These are phyloP conservation scores for Oryzias sinensis DNA, from an alignment of 2,797 vertebrate species.

Conservation along the genomic window DNA sequence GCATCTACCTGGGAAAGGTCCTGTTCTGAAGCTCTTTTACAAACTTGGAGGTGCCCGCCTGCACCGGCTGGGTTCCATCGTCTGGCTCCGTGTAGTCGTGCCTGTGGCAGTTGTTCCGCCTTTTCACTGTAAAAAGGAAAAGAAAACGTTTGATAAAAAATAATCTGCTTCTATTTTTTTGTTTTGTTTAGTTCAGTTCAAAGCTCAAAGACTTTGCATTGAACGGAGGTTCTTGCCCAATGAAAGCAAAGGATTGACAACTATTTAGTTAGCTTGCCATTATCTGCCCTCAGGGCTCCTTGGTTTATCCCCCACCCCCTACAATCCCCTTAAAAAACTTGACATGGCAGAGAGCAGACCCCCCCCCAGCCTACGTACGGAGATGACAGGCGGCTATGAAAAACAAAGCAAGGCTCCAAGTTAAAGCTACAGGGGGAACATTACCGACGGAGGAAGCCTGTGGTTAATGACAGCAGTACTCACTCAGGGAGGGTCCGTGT, in stretches of 20 bases:
- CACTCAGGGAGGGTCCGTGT: conserved; percentile 94
- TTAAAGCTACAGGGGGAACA: background rate
- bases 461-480: conserved; percentile 67
- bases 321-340: conserved; percentile 20
- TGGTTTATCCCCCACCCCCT: conserved; percentile 28
- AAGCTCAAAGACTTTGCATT: conserved; percentile 27
- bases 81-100: conserved; percentile 95
- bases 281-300: conserved; percentile 41
- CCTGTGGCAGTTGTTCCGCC: conserved; percentile 94
- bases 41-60: conserved; percentile 92
- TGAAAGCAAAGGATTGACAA: conserved; percentile 50
- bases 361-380: conserved; percentile 28
- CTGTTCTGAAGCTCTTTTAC: conserved; percentile 87
- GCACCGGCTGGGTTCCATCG: conserved; percentile 89
- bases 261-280: conserved; percentile 69
- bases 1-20: conserved; percentile 86
- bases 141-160: no score
- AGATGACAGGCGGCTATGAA: conserved; percentile 7
- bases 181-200: conserved; percentile 10
- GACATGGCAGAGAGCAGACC: conserved; percentile 17
- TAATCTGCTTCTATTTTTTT: no score
- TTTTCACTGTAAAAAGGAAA: conserved; percentile 84
- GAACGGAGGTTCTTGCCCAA: conserved; percentile 33
- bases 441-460: background rate
- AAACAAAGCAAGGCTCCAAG: conserved; percentile 15